These are phyloP conservation scores for Pecten maximus DNA, from an alignment of 2,888 invertebrate species.

Conservation along the genomic window DNA sequence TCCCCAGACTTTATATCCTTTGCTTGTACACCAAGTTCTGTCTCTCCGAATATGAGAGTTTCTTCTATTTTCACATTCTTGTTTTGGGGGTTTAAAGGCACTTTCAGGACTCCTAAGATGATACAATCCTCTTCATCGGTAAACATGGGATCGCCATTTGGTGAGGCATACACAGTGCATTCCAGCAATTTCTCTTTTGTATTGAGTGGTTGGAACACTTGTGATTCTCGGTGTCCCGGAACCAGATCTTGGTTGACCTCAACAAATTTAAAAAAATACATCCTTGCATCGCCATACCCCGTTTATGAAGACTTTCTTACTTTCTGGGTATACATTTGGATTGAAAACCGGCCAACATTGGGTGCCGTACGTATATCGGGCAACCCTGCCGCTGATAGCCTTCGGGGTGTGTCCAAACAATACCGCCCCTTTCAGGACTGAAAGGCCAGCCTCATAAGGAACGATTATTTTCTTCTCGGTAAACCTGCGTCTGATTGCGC, in stretches of 20 bases:
- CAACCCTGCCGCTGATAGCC: constrained; percentile 39
- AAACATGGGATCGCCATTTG: constrained; percentile 2
- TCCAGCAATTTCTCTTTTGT: constrained; percentile 38
- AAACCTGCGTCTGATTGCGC: constrained; percentile 42
- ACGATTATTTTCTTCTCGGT: constrained; percentile 45
- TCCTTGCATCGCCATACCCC: constrained; percentile 38
- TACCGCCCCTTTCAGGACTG: constrained; percentile 56
- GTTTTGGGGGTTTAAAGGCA: not conserved
- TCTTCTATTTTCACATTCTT: constrained; percentile 39
- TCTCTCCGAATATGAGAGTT: constrained; percentile 40
- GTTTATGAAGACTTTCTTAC: constrained; percentile 44
- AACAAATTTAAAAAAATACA: constrained; percentile 44
- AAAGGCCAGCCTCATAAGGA: constrained; percentile 51
- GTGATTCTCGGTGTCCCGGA: constrained; percentile 26
- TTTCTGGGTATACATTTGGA: not conserved
- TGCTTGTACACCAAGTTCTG: constrained; percentile 38
- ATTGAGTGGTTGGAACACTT: constrained; percentile 44
- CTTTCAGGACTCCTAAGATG: not conserved
- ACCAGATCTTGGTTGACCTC: not conserved
- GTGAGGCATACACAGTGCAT: constrained; percentile 41
- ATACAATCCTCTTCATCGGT: constrained; percentile 36
- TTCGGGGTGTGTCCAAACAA: constrained; percentile 51
- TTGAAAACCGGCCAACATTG: constrained; percentile 60
- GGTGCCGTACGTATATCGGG: constrained; percentile 59
- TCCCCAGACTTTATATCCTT: constrained; percentile 19